Base-by-base conservation (phyloP, 2,113 vertebrate species). In the Alaudala cheleensis region DNA sequence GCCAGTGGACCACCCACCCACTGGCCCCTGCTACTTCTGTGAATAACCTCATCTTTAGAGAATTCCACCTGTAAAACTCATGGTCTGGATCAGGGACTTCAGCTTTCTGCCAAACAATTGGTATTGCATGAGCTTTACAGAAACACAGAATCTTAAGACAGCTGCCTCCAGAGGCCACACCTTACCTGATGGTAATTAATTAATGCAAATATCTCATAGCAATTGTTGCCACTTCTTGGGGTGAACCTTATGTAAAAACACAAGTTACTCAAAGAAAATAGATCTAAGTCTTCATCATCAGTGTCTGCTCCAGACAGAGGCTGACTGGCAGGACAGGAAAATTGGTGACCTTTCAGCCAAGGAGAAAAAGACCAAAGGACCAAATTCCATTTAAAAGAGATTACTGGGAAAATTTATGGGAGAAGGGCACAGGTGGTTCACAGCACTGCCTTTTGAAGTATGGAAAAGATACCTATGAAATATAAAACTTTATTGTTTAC, bases 21-120 rank as follows among this genome's bases (percentile, higher is more conserved):
- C 39, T 40, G 19, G 62, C 23, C 39, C 8, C 44, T 82, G 26
- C 34, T 25, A 80, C 16, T 64, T 62, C 79, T 73, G 10, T 77
- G 64, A 88, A 80, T 42, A 92, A 73, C 11, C 25, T 83, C 34
- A 54, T 81, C 42, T 69, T 62, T 23, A 42, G 76, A 70, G 51
- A 83, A 86, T 74, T 77, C 34, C 76, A 90, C 71, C 72, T 96
- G 82, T 70, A 81, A 80, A 90, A 80, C 40, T 66, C 62, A n/a
- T n/a, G 39, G 42, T 81, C 29, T 81, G 29, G 26, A 73, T 86
- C 44, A 86, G 26, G 12, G 73, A 74, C 58, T 88, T 93, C 24
- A 50, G 17, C 58, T 71, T 49, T 47, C 45, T 74, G 53, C 22
- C 24, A 71, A 33, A 44, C 5, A 90, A 49, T 60, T 77, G 74